phyloP scores from a whole-genome alignment of 2,797 vertebrate genomes.

The Catamblyrhynchus diadema region DNA sequence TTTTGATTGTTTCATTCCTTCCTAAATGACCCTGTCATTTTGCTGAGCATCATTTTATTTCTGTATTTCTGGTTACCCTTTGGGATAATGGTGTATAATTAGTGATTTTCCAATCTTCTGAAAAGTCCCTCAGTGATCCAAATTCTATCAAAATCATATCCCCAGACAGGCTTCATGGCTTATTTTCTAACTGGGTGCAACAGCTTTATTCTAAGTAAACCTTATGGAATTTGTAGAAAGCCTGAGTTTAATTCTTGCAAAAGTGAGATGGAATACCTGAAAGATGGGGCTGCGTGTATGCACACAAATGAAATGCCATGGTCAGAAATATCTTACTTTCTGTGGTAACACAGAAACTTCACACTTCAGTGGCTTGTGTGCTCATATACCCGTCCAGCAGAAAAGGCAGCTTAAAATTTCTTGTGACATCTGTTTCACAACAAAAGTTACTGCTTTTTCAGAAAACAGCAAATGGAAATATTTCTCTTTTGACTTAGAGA shows the following conservation, averaged over 20 bases:
- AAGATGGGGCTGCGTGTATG: background rate
- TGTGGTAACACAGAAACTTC: background rate
- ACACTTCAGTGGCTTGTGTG: background rate
- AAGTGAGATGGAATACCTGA: background rate
- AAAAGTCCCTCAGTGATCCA: background rate
- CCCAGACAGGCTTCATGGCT: background rate
- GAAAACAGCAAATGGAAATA: background rate
- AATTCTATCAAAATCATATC: background rate
- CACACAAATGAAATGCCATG: background rate
- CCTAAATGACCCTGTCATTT: background rate
- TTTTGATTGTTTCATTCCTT: background rate
- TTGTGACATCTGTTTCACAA: background rate
- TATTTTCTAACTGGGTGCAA: background rate
- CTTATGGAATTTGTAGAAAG: background rate
- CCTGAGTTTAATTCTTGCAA: background rate
- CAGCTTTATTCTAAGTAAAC: background rate
- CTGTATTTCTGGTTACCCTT: background rate
- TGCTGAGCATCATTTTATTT: background rate
- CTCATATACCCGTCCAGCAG: background rate
- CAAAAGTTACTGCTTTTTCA: background rate
- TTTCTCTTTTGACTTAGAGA: background rate
- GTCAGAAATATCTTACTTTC: background rate
- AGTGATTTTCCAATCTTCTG: rapidly evolving
- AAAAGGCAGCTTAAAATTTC: background rate
- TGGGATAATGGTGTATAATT: background rate